Evolutionary conservation across 2,113 vertebrate genomes (phyloP).

Genomic region (Spilogale gracilis): DNA sequence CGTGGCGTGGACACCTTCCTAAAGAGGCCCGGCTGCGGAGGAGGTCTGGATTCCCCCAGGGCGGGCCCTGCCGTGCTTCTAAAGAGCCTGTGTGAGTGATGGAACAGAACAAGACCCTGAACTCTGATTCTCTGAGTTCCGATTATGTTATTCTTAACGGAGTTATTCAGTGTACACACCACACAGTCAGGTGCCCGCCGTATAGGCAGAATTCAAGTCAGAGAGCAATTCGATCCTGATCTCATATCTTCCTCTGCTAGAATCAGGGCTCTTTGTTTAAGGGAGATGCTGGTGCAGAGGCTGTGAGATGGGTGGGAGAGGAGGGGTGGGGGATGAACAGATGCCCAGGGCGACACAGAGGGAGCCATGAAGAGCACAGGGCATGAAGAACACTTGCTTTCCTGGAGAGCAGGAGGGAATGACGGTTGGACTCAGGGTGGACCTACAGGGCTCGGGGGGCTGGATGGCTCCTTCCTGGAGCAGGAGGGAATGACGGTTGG

Average conservation of each 20-base stretch:
- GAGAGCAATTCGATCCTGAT: background rate
- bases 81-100: fast-evolving
- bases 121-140: background rate
- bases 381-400: background rate
- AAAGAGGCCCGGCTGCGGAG: fast-evolving
- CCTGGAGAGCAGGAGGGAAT: background rate
- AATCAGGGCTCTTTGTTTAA: background rate
- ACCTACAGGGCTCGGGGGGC: background rate
- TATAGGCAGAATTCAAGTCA: background rate
- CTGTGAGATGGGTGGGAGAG: no score
- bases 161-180: background rate
- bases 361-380: background rate
- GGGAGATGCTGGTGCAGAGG: background rate
- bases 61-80: background rate
- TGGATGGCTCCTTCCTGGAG: background rate
- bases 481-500: background rate
- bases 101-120: fast-evolving
- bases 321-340: fast-evolving
- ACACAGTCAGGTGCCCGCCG: background rate
- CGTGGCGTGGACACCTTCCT: fast-evolving
- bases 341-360: background rate
- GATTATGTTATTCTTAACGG: background rate
- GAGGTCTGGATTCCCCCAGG: fast-evolving
- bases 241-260: background rate
- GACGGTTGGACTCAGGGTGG: background rate